Percentiles rank a stretch among this genome's conserved stretches.
Conservation (phyloP, 1,140 invertebrate species). For the Drosophila lowei region DNA sequence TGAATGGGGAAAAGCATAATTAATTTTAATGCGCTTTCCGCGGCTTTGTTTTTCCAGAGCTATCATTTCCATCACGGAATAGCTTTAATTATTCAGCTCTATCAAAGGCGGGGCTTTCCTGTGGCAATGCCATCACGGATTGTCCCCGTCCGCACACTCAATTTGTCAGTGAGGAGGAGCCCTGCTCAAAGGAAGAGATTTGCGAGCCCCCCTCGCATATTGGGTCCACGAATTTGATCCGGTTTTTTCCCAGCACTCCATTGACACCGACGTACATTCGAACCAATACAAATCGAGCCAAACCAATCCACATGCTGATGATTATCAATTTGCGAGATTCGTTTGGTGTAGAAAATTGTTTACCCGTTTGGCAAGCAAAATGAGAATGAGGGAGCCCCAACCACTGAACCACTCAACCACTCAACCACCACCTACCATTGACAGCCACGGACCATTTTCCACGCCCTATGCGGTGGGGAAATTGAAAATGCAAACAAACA, state of each 20-base stretch:
- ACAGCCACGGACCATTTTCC: no score
- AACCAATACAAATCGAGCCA: constrained; percentile 10
- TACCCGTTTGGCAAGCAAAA: constrained; percentile 33
- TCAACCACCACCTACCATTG: no score
- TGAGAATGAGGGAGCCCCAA: constrained; percentile 1
- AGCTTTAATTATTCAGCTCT: constrained; percentile 30
- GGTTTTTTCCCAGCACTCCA: background rate
- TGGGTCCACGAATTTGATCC: background rate
- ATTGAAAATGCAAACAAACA: constrained; percentile 64
- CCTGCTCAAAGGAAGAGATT: background rate
- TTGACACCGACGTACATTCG: constrained; percentile 2
- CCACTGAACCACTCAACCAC: background rate
- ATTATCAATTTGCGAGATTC: constrained; percentile 71
- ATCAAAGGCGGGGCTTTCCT: constrained; percentile 12
- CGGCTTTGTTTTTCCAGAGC: constrained; percentile 30
- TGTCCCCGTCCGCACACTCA: background rate
- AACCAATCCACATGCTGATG: constrained; percentile 33
- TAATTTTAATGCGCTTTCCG: constrained; percentile 62
- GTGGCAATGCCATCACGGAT: background rate
- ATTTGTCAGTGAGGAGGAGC: background rate
- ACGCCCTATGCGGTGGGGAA: constrained; percentile 6
- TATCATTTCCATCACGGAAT: constrained; percentile 38
- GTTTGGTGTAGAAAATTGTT: constrained; percentile 52
- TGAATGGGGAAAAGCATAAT: constrained; percentile 57
- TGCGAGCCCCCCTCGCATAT: no score